Evolutionary conservation across 2,113 vertebrate genomes (phyloP).

Genomic region (Thamnophis sirtalis): DNA sequence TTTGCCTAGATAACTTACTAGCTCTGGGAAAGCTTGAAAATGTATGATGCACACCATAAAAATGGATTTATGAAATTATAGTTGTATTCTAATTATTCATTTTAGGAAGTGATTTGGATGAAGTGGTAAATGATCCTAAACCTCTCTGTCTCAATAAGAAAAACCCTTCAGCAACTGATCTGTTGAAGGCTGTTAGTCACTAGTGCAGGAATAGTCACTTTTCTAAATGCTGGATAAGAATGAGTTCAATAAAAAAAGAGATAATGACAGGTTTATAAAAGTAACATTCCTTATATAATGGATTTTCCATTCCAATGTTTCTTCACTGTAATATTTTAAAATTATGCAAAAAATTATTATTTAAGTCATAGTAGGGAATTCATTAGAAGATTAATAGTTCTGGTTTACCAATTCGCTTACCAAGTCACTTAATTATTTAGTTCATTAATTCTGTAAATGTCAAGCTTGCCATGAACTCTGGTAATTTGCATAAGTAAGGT

Average conservation of each 20-base stretch:
- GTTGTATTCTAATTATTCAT: slow-evolving; percentile 71
- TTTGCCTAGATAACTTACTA: slow-evolving; percentile 58
- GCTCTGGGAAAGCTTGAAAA: slow-evolving; percentile 61
- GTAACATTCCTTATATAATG: slow-evolving; percentile 68
- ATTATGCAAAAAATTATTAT: slow-evolving; percentile 71
- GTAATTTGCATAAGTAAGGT: slow-evolving; percentile 75
- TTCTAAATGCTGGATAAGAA: slow-evolving; percentile 67
- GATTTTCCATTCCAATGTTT: slow-evolving; percentile 71
- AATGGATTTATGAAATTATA: slow-evolving; percentile 68
- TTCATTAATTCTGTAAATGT: slow-evolving; percentile 80
- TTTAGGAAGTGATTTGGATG: slow-evolving; percentile 60
- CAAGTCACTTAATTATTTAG: slow-evolving; percentile 80
- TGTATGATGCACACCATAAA: slow-evolving; percentile 65
- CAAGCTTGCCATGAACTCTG: slow-evolving; percentile 71
- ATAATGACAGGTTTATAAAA: slow-evolving; percentile 74
- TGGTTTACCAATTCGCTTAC: slow-evolving; percentile 77
- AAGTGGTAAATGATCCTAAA: slow-evolving; percentile 69
- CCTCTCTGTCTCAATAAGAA: slow-evolving; percentile 57
- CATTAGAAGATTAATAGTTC: slow-evolving; percentile 77
- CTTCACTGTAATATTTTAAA: slow-evolving; percentile 70
- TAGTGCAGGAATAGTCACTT: slow-evolving; percentile 57
- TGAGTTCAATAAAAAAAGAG: slow-evolving; percentile 66
- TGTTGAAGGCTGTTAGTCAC: slow-evolving; percentile 67
- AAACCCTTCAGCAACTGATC: slow-evolving; percentile 46
- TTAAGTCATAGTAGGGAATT: slow-evolving; percentile 75